A percentile compares a stretch with the other conserved stretches of the same genome.
Evolutionary conservation across 2,888 invertebrate species (phyloP).

Genomic region (Agonum fuliginosum): DNA sequence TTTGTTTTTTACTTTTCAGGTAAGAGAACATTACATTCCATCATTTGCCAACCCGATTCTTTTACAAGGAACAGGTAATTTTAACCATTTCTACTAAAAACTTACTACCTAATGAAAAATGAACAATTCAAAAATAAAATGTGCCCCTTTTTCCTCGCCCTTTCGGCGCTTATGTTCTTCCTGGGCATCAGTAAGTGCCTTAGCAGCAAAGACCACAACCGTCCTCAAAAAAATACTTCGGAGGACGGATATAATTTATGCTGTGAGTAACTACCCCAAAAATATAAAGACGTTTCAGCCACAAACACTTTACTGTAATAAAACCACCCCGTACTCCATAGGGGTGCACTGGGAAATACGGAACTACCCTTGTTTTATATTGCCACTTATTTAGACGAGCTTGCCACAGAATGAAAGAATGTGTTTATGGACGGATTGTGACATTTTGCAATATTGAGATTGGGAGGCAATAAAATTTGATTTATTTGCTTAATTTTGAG

Average conservation of each 20-base stretch:
- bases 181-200: too few relatives aligned
- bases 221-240: neutral
- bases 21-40: too few relatives aligned
- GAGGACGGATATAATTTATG: conserved; percentile 20
- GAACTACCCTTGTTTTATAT: neutral
- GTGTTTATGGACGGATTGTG: neutral
- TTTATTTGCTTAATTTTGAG: too few relatives aligned
- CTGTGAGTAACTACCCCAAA: conserved; percentile 6
- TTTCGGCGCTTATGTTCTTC: neutral
- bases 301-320: conserved; percentile 20
- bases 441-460: neutral
- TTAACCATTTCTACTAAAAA: too few relatives aligned
- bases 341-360: conserved; percentile 13
- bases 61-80: too few relatives aligned
- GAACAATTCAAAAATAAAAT: too few relatives aligned
- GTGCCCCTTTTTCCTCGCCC: too few relatives aligned
- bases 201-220: neutral
- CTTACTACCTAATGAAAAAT: too few relatives aligned
- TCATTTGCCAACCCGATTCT: too few relatives aligned
- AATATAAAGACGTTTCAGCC: conserved; percentile 36
- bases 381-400: neutral
- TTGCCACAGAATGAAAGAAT: neutral
- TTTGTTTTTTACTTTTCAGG: too few relatives aligned
- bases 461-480: too few relatives aligned
- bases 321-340: neutral